Conservation (phyloP, 2,797 vertebrate species). For the Crenichthys baileyi region DNA sequence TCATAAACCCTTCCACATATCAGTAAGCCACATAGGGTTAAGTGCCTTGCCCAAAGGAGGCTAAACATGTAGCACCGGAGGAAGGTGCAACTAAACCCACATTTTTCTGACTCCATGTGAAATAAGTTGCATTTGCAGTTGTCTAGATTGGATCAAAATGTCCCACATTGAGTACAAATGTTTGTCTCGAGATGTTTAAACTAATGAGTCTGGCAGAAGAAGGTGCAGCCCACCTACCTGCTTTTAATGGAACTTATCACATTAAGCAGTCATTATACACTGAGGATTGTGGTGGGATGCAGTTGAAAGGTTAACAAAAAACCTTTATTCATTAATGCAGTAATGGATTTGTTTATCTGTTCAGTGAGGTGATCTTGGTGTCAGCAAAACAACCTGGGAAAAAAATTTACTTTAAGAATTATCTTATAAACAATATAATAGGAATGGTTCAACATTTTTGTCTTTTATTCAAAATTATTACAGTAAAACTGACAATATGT, state of each 20-base stretch:
- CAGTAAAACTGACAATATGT: neutral
- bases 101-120: neutral
- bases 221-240: neutral
- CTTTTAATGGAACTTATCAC: constrained; percentile 1
- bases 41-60: neutral
- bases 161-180: neutral
- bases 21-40: neutral
- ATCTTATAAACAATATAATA: neutral
- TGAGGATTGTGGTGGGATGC: neutral
- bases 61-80: neutral
- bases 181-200: neutral
- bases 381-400: neutral
- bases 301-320: neutral
- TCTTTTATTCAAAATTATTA: neutral
- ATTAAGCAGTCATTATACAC: constrained; percentile 1
- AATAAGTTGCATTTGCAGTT: neutral
- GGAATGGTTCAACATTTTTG: neutral
- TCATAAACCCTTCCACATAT: neutral
- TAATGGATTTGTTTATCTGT: constrained; percentile 2
- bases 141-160: neutral
- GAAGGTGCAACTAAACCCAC: neutral
- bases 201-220: neutral
- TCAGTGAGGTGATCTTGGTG: neutral
- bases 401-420: neutral
- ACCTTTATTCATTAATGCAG: constrained; percentile 3